Conservation (phyloP, 2,888 invertebrate genomes). For the Stomorhina lunata region DNA sequence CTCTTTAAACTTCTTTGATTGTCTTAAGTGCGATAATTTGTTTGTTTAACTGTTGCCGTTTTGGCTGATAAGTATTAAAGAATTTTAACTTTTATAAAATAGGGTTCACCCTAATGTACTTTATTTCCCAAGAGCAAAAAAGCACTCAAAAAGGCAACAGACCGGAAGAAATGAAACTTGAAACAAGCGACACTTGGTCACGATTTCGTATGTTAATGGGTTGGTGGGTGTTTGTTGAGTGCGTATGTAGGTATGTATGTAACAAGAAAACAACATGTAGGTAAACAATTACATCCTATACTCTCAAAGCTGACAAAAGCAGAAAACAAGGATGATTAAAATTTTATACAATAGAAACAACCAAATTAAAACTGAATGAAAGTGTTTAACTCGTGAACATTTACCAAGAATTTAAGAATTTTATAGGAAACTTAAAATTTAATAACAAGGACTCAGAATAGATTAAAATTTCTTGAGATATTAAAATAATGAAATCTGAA, state of each 20-base stretch:
- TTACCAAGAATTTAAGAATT: no score
- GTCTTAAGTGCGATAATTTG: no score
- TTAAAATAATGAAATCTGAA: no score
- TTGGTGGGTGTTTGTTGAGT: neutral
- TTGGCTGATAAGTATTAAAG: no score
- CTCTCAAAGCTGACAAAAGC: neutral
- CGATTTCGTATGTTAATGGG: constrained; percentile 29
- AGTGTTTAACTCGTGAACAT: no score
- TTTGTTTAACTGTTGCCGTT: no score
- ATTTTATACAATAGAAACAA: constrained; percentile 9
- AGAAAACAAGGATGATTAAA: constrained; percentile 8
- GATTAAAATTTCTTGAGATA: no score
- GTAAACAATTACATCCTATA: neutral
- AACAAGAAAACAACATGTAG: neutral
- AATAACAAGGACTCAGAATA: no score
- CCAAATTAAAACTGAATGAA: constrained; percentile 19
- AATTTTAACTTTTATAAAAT: no score
- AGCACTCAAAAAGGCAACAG: constrained; percentile 39
- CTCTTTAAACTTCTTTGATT: no score
- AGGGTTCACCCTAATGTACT: no score
- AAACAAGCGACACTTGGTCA: constrained; percentile 50
- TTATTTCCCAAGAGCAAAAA: neutral
- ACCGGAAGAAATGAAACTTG: constrained; percentile 52
- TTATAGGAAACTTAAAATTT: no score
- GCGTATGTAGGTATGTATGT: neutral